Percentiles rank a stretch among this genome's conserved stretches.
Conservation (phyloP, 1,140 invertebrate genomes). For the Diabrotica undecimpunctata region DNA sequence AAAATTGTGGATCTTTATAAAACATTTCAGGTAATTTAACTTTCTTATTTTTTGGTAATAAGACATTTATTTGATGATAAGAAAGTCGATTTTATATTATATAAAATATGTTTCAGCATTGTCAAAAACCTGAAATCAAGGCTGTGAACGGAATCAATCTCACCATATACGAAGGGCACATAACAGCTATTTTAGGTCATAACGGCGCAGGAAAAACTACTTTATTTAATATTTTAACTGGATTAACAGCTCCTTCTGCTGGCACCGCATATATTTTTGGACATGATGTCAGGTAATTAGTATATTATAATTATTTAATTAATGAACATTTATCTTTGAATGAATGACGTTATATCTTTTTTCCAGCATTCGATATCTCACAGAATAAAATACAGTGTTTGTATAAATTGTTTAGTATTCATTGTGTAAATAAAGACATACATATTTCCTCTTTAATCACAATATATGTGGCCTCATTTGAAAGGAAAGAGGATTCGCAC, state of each 20-base stretch:
- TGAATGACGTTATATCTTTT: too few species aligned
- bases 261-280: constrained; percentile 78
- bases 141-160: constrained; percentile 64
- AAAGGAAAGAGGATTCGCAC: too few species aligned
- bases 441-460: too few species aligned
- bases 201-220: constrained; percentile 89
- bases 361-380: too few species aligned
- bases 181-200: constrained; percentile 83
- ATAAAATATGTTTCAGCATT: constrained; percentile 42
- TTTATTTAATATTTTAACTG: constrained; percentile 81
- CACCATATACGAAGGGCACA: constrained; percentile 76
- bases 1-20: constrained; percentile 72
- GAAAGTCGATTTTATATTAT: too few species aligned
- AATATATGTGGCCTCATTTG: too few species aligned
- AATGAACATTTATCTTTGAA: too few species aligned
- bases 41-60: constrained; percentile 10
- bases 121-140: constrained; percentile 54
- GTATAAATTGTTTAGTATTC: too few species aligned
- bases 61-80: too few species aligned
- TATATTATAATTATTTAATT: background rate
- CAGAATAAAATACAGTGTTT: too few species aligned
- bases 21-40: constrained; percentile 54
- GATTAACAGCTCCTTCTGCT: constrained; percentile 67
- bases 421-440: too few species aligned
- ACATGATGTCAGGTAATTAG: constrained; percentile 56